These are phyloP conservation scores for Drosophila ustulata DNA, from an alignment of 2,888 invertebrate species.

Conservation along the genomic window DNA sequence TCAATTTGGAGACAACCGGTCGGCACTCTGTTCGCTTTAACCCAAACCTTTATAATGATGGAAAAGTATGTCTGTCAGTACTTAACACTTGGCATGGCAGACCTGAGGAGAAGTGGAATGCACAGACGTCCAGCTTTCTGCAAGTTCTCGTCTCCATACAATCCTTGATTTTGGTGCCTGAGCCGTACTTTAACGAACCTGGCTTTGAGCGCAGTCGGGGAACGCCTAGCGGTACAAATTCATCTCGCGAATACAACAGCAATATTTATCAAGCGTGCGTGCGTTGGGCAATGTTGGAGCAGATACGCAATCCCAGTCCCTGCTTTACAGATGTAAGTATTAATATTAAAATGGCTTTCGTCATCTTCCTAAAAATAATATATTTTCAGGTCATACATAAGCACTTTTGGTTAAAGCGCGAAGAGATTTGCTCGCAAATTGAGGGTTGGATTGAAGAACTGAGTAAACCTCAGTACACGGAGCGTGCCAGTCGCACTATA, in stretches of 20 bases:
- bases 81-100: slow-evolving; percentile 98
- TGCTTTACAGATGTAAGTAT: slow-evolving; percentile 93
- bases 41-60: slow-evolving; percentile 97
- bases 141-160: slow-evolving; percentile 97
- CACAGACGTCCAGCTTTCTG: slow-evolving; percentile 96
- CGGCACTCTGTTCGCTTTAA: slow-evolving; percentile 95
- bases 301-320: slow-evolving; percentile 94
- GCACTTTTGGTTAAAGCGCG: slow-evolving; percentile 97
- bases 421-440: slow-evolving; percentile 95
- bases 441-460: slow-evolving; percentile 96
- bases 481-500: slow-evolving; percentile 91
- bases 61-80: slow-evolving; percentile 97
- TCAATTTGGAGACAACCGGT: slow-evolving; percentile 95
- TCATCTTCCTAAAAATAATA: background rate
- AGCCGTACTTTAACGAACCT: slow-evolving; percentile 98
- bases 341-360: background rate
- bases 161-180: slow-evolving; percentile 95
- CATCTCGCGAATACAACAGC: slow-evolving; percentile 97
- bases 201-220: slow-evolving; percentile 96
- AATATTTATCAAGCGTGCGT: slow-evolving; percentile 98
- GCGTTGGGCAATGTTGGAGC: slow-evolving; percentile 98
- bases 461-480: slow-evolving; percentile 91
- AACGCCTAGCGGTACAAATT: slow-evolving; percentile 94
- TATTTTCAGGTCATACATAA: slow-evolving; percentile 91
- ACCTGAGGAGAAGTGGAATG: slow-evolving; percentile 98